A percentile compares a stretch with the other conserved stretches of the same genome.
phyloP scores from a whole-genome alignment of 2,113 vertebrate species.

The Motacilla tschutschensis region DNA sequence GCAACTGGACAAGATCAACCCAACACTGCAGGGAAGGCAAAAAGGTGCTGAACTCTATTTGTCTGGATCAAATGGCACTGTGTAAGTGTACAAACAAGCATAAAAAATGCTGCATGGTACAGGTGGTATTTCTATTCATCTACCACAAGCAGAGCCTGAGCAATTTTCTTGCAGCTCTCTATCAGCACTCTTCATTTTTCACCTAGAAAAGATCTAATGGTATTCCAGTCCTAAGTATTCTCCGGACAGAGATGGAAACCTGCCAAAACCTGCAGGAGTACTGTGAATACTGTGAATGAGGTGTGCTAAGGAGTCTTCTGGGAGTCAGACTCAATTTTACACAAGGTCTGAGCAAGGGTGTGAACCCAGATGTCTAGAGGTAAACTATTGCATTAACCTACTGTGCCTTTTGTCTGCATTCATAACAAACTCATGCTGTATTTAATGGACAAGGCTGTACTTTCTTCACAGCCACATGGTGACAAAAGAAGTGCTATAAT shows the following conservation, averaged over 20 bases:
- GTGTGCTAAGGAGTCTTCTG: not conserved
- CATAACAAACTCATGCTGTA: not conserved
- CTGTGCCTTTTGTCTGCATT: not conserved
- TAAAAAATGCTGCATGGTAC: not conserved
- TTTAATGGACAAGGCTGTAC: not conserved
- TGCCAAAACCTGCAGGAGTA: not conserved
- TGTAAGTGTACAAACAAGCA: not conserved
- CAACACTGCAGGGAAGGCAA: not conserved
- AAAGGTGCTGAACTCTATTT: not conserved
- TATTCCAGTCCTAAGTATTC: not conserved
- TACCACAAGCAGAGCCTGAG: not conserved
- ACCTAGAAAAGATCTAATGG: conserved; percentile 4
- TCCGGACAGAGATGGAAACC: not conserved
- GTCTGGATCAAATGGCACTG: not conserved
- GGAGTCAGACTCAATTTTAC: not conserved
- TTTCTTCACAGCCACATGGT: not conserved
- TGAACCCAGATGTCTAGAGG: conserved; percentile 24
- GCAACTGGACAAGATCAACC: not conserved
- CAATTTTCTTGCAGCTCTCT: not conserved
- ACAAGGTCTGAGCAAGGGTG: not conserved
- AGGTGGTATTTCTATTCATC: not conserved
- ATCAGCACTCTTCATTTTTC: conserved; percentile 4
- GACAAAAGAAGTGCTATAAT: not conserved
- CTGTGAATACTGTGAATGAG: conserved; percentile 8
- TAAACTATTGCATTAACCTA: not conserved